phyloP scores from a whole-genome alignment of 2,113 vertebrate species.

The Mormyrus iriodes region DNA sequence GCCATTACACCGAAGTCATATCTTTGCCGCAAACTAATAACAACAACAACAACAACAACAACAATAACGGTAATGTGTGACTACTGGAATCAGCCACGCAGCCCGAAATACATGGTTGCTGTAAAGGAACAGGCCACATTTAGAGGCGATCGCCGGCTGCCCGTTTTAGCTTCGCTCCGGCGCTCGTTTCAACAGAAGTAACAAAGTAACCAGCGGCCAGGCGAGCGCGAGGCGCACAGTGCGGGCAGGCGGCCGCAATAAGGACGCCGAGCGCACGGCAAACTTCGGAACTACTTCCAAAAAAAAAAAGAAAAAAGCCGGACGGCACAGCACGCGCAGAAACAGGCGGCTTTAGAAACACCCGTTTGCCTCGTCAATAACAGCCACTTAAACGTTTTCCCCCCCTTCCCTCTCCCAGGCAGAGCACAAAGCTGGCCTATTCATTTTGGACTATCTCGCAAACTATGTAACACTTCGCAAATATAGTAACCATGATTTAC shows the following conservation, averaged over 20 bases:
- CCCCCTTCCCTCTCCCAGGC: not conserved
- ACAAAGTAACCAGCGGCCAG: not conserved
- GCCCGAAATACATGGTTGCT: not conserved
- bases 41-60: not conserved
- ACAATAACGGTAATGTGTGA: not conserved
- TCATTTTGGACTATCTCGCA: not conserved
- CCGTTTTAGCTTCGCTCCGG: not conserved
- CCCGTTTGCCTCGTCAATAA: not conserved
- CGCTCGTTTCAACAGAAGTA: not conserved
- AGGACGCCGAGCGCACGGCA: not conserved
- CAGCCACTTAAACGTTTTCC: not conserved
- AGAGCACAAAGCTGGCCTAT: constrained; percentile 21
- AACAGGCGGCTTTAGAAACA: not conserved
- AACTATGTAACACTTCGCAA: not conserved
- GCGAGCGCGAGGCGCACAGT: not conserved
- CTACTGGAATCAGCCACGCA: not conserved
- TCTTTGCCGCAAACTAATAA: not conserved
- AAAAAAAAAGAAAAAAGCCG: not conserved
- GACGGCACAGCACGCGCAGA: no score
- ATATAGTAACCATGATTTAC: not conserved
- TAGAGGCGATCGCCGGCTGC: not conserved
- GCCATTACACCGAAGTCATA: not conserved
- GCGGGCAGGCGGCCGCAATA: not conserved
- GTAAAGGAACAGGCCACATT: not conserved
- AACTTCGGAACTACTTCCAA: constrained; percentile 3